Base-by-base conservation (phyloP, 1,140 invertebrate genomes). In the Bombus turneri region DNA sequence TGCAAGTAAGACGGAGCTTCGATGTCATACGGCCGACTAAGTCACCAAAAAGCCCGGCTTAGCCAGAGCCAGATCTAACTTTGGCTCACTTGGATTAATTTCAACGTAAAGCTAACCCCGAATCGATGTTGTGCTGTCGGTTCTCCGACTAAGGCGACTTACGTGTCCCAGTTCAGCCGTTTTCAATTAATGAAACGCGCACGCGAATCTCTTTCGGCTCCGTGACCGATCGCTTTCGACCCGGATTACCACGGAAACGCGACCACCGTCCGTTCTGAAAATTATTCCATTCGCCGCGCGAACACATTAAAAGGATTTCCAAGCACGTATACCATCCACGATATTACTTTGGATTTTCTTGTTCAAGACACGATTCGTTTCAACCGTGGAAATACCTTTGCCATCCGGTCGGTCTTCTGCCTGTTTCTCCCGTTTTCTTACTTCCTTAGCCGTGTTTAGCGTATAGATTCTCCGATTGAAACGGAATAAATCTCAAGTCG, bases 41-140 rank as follows among this genome's bases (percentile, higher is more conserved):
- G 91, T 92, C 89, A 88, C 88, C 91, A 84, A 89, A 87, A 90
- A 92, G 88, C 89, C 86, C 31, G 86, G 91, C 91, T 91, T 91
- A 91, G 88, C 85, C 75, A 69, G 69, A 78, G 64, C 78, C 74
- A 85, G 90, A 86, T 88, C 87, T 87, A 90, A 91, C 87, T 92
- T 89, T 59, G 87, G 85, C 91, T 92, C 89, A 88, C 85, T 86
- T 91, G 91, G 91, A 91, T 91, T 91, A 92, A 92, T 92, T 88
- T 83, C 79, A 86, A 89, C 89, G 80, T 88, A 83, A 87, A 88
- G 87, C 88, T 88, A 84, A 91, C 82, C 89, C 76, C 78, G 86
- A 90, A 90, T 87, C 89, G 87, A 77, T 88, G 89, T 85, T 82
- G 83, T 68, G 71, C 69, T 43, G 66, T 73, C 71, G 62, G 64